These are phyloP conservation scores for Takifugu bimaculatus DNA, from an alignment of 2,113 vertebrate genomes.

Conservation along the genomic window DNA sequence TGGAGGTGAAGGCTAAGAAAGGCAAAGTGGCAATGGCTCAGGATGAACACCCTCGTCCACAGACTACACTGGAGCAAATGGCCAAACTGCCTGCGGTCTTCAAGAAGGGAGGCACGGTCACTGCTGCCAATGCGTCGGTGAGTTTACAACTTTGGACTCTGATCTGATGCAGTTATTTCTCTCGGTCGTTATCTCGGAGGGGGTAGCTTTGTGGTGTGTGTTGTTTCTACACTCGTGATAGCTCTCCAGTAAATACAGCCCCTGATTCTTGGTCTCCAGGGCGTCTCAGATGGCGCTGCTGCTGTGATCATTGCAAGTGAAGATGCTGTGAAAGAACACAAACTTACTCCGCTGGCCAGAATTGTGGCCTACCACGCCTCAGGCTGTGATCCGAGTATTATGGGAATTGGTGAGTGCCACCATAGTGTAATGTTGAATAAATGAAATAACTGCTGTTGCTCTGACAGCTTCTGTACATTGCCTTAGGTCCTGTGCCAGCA, in stretches of 20 bases:
- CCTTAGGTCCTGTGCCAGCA: conserved; percentile 88
- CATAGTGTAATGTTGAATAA: background rate
- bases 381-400: conserved; percentile 94
- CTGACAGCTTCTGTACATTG: conserved; percentile 1
- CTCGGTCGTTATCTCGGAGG: background rate
- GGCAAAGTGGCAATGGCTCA: conserved; percentile 82
- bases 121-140: conserved; percentile 94
- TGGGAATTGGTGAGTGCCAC: conserved; percentile 90
- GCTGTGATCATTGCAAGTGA: conserved; percentile 89
- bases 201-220: too few species aligned
- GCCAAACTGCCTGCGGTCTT: conserved; percentile 86
- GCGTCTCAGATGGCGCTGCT: conserved; percentile 91
- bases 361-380: conserved; percentile 85
- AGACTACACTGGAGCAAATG: conserved; percentile 87
- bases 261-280: conserved; percentile 66
- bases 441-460: background rate
- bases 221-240: background rate
- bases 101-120: conserved; percentile 92
- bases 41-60: conserved; percentile 92
- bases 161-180: background rate
- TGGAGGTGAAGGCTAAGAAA: conserved; percentile 90
- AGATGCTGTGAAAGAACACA: conserved; percentile 87
- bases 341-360: conserved; percentile 88
- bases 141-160: conserved; percentile 32
- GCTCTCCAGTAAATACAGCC: too few species aligned